Evolutionary conservation across 2,888 invertebrate species (phyloP), one percentile per base, ranked within the genome.

Genomic region (Archips xylosteana): DNA sequence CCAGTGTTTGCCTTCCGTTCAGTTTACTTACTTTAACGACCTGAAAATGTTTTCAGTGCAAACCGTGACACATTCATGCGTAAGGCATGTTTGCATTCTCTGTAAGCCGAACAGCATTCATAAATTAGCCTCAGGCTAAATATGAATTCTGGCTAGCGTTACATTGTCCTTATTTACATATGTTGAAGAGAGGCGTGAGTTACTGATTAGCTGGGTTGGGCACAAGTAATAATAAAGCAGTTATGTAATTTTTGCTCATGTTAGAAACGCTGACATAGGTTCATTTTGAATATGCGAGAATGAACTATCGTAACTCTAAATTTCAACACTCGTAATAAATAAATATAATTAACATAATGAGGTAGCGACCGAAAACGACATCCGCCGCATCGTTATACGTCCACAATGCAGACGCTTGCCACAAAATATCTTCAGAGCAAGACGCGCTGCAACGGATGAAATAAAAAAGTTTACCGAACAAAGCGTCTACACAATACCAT

Each of bases 401-500:
- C 78, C 78, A 89, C 85, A 88, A 87, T 85, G 85, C 78, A 83
- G 78, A 84, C 81, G 80, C 82, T 83, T 82, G 83, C 84, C 82
- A 84, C 86, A 86, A 87, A 88, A 89, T 89, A 86, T 86, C 82
- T 80, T 79, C 80, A 80, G 80, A 77, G 76, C 79, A 79, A 82
- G 80, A 82, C 82, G 75, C 80, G 82, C 80, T 81, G 80, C 79
- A 82, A 81, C 79, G 79, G 79, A 80, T 83, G 82, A 84, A 87
- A 87, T 84, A 87, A 90, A 91, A 88, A 84, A 86, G 87, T 83
- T 86, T 87, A 82, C 82, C 85, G 86, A 89, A 92, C 92, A 92
- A 91, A 92, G 89, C 89, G 87, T 87, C 85, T 88, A 88, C 92
- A 94, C 92, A 93, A 92, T 92, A 87, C 92, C 92, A 91, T 93